Percentiles rank a stretch among this genome's conserved stretches.
phyloP scores from a whole-genome alignment of 2,797 vertebrate genomes.

The Macroramphosus scolopax region DNA sequence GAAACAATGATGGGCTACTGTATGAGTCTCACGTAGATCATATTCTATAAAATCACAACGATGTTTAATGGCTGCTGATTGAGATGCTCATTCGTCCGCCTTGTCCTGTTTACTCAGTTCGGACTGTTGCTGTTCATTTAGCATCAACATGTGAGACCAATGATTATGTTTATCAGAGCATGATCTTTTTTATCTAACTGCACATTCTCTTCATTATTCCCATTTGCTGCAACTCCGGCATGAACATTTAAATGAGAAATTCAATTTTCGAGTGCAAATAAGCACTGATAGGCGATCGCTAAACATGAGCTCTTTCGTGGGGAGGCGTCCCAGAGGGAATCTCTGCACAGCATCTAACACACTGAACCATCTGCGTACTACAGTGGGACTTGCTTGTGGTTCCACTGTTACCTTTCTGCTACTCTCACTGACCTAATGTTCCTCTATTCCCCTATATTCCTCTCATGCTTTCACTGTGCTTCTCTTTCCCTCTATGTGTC shows the following conservation, averaged over 20 bases:
- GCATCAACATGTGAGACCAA: constrained; percentile 10
- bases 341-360: constrained; percentile 29
- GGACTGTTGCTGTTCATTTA: constrained; percentile 3
- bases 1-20: background rate
- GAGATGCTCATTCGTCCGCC: constrained; percentile 1
- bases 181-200: constrained; percentile 5
- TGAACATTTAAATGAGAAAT: constrained; percentile 15
- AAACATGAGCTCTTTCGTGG: constrained; percentile 37
- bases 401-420: constrained; percentile 41
- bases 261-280: constrained; percentile 35
- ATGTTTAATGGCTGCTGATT: constrained; percentile 2
- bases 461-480: constrained; percentile 42
- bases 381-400: constrained; percentile 38
- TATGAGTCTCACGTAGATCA: no score
- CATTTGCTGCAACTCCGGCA: constrained; percentile 15
- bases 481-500: constrained; percentile 50
- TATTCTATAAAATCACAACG: no score
- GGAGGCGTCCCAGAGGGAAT: constrained; percentile 34
- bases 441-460: constrained; percentile 5
- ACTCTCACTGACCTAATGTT: background rate
- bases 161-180: constrained; percentile 8
- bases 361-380: constrained; percentile 41
- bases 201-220: constrained; percentile 10
- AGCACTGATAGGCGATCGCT: constrained; percentile 17
- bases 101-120: background rate